phyloP scores from a whole-genome alignment of 2,113 vertebrate species.

The Aphelocoma coerulescens region DNA sequence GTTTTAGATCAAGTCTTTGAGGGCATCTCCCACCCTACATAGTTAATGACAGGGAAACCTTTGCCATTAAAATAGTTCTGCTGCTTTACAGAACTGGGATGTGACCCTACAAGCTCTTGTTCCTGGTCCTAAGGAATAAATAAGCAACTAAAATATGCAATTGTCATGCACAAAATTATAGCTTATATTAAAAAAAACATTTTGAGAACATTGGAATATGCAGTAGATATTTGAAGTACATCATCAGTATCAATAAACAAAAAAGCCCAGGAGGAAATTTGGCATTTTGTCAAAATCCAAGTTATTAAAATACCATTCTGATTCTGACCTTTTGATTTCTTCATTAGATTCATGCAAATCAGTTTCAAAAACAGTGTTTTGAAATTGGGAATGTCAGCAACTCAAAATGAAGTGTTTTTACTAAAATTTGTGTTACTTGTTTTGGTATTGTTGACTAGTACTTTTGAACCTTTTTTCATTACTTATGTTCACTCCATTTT shows the following conservation, averaged over 20 bases:
- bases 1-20: background rate
- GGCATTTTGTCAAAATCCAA: background rate
- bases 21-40: background rate
- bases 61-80: background rate
- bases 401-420: background rate
- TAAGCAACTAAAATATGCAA: background rate
- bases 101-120: background rate
- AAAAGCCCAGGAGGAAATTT: background rate
- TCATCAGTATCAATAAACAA: background rate
- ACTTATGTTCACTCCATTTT: background rate
- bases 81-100: background rate
- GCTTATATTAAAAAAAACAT: background rate
- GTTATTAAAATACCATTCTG: background rate
- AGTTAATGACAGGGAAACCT: background rate
- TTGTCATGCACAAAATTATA: background rate
- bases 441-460: background rate
- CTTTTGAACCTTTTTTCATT: background rate
- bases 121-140: background rate
- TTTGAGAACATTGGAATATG: background rate
- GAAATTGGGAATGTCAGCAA: background rate
- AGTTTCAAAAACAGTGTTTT: background rate
- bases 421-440: background rate
- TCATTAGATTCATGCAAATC: background rate
- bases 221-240: background rate
- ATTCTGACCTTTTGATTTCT: constrained; percentile 14